phyloP scores from a whole-genome alignment of 2,113 vertebrate genomes.

The Parotia lawesii region DNA sequence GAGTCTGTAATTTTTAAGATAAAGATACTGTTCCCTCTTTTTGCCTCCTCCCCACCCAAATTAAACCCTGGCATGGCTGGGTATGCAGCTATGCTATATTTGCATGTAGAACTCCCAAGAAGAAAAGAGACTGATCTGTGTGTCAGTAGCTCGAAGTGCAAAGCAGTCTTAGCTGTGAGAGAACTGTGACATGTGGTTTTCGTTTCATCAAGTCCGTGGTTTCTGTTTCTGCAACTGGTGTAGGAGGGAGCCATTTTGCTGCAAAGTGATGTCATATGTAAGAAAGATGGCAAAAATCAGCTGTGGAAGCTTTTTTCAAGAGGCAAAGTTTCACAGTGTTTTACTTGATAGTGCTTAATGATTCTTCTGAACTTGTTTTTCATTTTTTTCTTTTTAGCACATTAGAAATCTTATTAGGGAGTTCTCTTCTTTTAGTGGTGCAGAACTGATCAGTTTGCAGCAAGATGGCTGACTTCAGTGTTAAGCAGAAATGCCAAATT shows the following conservation, averaged over 20 bases:
- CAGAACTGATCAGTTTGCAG: not conserved
- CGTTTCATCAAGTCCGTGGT: not conserved
- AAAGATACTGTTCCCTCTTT: not conserved
- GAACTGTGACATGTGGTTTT: not conserved
- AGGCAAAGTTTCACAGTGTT: not conserved
- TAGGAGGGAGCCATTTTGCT: not conserved
- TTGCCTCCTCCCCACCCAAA: not conserved
- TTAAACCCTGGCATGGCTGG: not conserved
- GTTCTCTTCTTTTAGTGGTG: not conserved
- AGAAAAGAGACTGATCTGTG: not conserved
- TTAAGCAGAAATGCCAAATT: not conserved
- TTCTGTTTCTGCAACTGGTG: constrained; percentile 11
- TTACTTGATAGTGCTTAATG: not conserved
- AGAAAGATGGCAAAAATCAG: not conserved
- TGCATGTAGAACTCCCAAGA: not conserved
- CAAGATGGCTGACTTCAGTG: not conserved
- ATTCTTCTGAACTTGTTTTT: not conserved
- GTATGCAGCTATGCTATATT: not conserved
- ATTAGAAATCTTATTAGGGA: not conserved
- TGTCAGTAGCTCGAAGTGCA: not conserved
- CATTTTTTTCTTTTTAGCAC: not conserved
- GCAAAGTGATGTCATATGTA: not conserved
- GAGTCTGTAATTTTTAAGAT: not conserved
- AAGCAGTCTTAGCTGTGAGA: not conserved
- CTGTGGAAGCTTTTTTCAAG: not conserved